Evolutionary conservation across 2,888 invertebrate species (phyloP).

Genomic region (Therioaphis trifolii): DNA sequence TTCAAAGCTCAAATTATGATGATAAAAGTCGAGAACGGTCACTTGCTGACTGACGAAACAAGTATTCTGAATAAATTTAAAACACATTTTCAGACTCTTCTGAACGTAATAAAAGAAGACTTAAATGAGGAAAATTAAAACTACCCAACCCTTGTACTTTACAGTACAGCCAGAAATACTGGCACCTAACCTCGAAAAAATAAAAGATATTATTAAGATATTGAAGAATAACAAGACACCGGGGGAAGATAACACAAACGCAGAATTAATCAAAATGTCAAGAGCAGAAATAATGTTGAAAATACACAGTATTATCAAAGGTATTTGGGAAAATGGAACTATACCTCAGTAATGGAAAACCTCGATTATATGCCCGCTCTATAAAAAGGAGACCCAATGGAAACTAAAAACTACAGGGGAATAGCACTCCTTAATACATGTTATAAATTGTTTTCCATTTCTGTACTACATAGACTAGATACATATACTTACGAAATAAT

Average conservation of each 20-base stretch:
- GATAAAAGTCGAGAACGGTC: conserved; percentile 24
- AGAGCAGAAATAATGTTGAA: background rate
- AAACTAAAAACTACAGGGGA: conserved; percentile 27
- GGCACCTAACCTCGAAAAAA: background rate
- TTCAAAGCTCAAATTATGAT: conserved; percentile 38
- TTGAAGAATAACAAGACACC: background rate
- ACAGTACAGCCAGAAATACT: conserved; percentile 22
- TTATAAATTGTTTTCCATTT: conserved; percentile 8
- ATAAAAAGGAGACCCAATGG: conserved; percentile 31
- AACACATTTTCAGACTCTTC: conserved; percentile 15
- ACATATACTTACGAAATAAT: conserved; percentile 22
- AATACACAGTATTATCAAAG: conserved; percentile 6
- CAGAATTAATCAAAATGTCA: conserved; percentile 20
- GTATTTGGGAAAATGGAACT: conserved; percentile 1
- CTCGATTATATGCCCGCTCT: conserved; percentile 3
- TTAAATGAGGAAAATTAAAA: background rate
- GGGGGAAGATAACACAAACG: background rate
- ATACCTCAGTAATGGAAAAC: conserved; percentile 11
- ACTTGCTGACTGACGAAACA: conserved; percentile 33
- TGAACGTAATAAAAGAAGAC: background rate
- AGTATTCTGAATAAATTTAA: conserved; percentile 33
- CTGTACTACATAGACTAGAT: background rate
- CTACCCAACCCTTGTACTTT: conserved; percentile 11
- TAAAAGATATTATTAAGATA: conserved; percentile 12
- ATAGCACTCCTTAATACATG: background rate